These are phyloP conservation scores for Bubo scandiacus DNA, from an alignment of 2,113 vertebrate genomes.

Conservation along the genomic window DNA sequence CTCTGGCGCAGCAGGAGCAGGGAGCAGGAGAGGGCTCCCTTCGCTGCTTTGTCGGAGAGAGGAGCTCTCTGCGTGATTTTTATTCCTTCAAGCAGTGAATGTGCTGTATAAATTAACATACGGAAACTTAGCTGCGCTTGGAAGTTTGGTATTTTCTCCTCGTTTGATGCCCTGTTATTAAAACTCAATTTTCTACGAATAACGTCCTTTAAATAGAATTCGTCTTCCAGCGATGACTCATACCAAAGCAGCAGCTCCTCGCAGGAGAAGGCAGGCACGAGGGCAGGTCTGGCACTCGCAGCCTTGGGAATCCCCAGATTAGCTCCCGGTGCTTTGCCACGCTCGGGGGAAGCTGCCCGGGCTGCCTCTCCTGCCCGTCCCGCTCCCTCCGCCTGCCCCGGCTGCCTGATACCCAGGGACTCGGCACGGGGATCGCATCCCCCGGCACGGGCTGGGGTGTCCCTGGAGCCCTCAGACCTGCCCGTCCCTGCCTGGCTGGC, in stretches of 20 bases:
- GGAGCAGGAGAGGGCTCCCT: not conserved
- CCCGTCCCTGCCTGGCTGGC: not conserved
- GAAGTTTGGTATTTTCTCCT: slow-evolving; percentile 48
- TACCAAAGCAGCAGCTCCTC: not conserved
- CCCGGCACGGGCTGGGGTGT: rapidly evolving
- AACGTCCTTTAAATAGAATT: slow-evolving; percentile 43
- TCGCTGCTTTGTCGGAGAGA: not conserved
- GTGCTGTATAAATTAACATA: slow-evolving; percentile 32
- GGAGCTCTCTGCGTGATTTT: not conserved
- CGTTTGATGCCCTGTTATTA: slow-evolving; percentile 59
- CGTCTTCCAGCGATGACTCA: slow-evolving; percentile 46
- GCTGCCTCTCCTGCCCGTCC: not conserved
- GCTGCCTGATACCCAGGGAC: not conserved
- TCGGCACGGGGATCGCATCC: rapidly evolving
- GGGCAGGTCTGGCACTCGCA: slow-evolving; percentile 51
- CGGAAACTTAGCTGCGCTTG: not conserved
- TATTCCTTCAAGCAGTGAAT: not conserved
- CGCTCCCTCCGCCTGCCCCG: rapidly evolving
- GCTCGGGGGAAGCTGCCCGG: not conserved
- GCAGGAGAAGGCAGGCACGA: slow-evolving; percentile 17
- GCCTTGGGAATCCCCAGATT: not conserved
- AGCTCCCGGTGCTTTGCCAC: not conserved
- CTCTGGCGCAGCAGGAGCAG: not conserved
- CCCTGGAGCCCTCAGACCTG: not conserved
- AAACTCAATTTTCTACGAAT: slow-evolving; percentile 56